Evolutionary conservation across 2,888 invertebrate genomes (phyloP).

Genomic region (Apantesis nais): DNA sequence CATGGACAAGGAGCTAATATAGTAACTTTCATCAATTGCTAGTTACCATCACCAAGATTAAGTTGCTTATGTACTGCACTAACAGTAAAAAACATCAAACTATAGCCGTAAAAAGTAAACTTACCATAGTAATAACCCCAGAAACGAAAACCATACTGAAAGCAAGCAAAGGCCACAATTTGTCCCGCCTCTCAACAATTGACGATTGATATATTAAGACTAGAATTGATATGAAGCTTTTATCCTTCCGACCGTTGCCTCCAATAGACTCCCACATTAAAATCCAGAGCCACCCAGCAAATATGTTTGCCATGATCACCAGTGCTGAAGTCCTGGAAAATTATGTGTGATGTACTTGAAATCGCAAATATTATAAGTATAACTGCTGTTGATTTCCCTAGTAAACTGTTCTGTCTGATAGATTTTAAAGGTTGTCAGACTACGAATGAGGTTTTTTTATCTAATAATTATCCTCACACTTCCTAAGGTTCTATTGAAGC

Average conservation of each 20-base stretch:
- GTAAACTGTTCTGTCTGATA: not conserved
- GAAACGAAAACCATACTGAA: slow-evolving; percentile 84
- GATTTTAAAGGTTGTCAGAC: not conserved
- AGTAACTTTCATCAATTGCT: not conserved
- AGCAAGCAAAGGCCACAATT: slow-evolving; percentile 85
- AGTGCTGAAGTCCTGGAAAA: slow-evolving; percentile 86
- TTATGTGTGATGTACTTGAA: not conserved
- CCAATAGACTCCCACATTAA: slow-evolving; percentile 83
- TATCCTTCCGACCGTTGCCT: slow-evolving; percentile 72
- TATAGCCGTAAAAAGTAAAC: slow-evolving; percentile 38
- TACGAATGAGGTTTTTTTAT: too few species aligned
- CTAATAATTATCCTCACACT: not conserved
- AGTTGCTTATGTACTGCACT: not conserved
- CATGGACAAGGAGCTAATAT: not conserved
- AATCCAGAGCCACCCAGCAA: slow-evolving; percentile 86
- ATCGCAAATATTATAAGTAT: not conserved
- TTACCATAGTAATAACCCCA: slow-evolving; percentile 88
- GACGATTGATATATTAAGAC: slow-evolving; percentile 87
- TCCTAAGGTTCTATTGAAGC: not conserved
- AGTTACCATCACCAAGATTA: not conserved
- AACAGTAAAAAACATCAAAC: not conserved
- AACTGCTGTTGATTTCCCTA: not conserved
- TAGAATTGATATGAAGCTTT: slow-evolving; percentile 85
- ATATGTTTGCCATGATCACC: slow-evolving; percentile 83
- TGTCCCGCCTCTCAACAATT: slow-evolving; percentile 73